Evolutionary conservation across 2,113 vertebrate genomes (phyloP).

Genomic region (Oreochromis aureus): DNA sequence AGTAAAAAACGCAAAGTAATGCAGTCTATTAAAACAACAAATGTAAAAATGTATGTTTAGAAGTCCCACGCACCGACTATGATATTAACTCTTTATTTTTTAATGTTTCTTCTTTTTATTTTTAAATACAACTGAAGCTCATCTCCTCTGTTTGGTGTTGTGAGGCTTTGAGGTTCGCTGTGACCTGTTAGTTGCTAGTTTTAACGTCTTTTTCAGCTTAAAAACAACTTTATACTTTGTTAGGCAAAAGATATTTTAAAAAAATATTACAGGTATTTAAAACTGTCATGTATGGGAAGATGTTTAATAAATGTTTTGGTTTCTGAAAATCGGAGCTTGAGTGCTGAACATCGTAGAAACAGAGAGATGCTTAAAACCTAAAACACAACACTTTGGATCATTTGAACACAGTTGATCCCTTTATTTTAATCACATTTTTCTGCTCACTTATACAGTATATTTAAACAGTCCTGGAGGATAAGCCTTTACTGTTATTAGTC

Average conservation of each 20-base stretch:
- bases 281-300: slow-evolving; percentile 9
- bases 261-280: background rate
- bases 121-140: slow-evolving; percentile 35
- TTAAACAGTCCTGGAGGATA: slow-evolving; percentile 7
- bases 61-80: background rate
- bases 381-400: background rate
- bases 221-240: slow-evolving; percentile 10
- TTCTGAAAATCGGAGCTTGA: slow-evolving; percentile 13
- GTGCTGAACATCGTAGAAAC: background rate
- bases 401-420: background rate
- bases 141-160: slow-evolving; percentile 47
- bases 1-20: background rate
- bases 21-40: background rate
- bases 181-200: slow-evolving; percentile 50
- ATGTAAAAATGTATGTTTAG: slow-evolving; percentile 27
- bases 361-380: background rate
- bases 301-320: slow-evolving; percentile 54
- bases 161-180: slow-evolving; percentile 42
- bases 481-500: slow-evolving; percentile 3
- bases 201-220: slow-evolving; percentile 34
- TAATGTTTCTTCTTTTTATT: slow-evolving; percentile 2
- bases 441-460: background rate
- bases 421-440: background rate
- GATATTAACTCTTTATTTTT: background rate
- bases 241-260: background rate